Evolutionary conservation across 2,113 vertebrate species (phyloP).

Genomic region (Casuarius casuarius): DNA sequence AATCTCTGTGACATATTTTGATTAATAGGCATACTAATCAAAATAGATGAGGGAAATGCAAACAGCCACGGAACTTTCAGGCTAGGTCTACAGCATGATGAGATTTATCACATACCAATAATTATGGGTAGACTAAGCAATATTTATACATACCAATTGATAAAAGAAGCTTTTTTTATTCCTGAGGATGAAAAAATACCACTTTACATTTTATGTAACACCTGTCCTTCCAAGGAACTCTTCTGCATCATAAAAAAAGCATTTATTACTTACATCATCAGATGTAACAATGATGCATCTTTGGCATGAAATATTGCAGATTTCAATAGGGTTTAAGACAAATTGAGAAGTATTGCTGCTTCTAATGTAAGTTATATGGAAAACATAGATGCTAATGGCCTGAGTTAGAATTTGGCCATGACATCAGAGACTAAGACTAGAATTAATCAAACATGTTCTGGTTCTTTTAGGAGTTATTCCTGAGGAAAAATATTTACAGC

Average conservation of each 20-base stretch:
- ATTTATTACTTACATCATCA: not conserved
- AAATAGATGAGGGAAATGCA: not conserved
- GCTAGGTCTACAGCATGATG: not conserved
- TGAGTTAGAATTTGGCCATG: not conserved
- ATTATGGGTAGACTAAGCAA: not conserved
- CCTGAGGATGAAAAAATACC: not conserved
- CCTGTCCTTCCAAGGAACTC: not conserved
- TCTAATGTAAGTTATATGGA: not conserved
- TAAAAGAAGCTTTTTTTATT: not conserved
- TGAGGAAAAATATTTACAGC: not conserved
- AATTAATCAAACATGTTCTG: not conserved
- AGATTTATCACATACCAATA: not conserved
- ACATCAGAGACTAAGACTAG: not conserved
- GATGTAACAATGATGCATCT: not conserved
- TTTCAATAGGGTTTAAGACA: not conserved
- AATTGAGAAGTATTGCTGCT: not conserved
- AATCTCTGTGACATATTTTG: not conserved
- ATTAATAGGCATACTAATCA: not conserved
- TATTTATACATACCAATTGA: too few relatives aligned
- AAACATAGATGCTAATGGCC: not conserved
- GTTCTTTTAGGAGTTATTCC: not conserved
- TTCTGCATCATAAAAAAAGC: not conserved
- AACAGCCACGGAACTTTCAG: not conserved
- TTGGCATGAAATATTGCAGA: not conserved
- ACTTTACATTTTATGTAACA: not conserved